A percentile compares a stretch with the other conserved stretches of the same genome.
Conservation (phyloP, 2,113 vertebrate genomes). For the Eurypyga helias region DNA sequence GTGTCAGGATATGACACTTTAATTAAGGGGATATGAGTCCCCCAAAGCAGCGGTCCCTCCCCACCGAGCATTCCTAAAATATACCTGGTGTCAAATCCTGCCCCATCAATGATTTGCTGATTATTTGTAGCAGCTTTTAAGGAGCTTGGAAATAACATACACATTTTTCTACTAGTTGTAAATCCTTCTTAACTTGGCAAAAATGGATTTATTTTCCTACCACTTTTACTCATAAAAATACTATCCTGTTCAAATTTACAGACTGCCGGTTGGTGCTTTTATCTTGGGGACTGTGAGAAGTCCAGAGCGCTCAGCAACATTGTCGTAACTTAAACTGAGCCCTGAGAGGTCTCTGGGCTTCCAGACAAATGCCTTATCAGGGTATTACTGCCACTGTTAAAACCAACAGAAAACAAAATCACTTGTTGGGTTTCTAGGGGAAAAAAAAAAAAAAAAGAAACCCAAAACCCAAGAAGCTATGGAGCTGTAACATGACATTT, state of each 20-base stretch:
- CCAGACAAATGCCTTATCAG: not conserved
- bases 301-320: not conserved
- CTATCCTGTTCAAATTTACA: not conserved
- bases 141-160: not conserved
- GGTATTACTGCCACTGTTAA: not conserved
- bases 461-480: no score
- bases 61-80: not conserved
- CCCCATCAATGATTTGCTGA: rapidly evolving
- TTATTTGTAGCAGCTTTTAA: not conserved
- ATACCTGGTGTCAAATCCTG: not conserved
- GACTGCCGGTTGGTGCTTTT: not conserved
- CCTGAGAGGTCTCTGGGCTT: not conserved
- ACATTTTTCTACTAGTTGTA: not conserved
- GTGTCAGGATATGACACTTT: not conserved
- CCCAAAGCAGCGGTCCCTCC: not conserved
- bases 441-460: not conserved
- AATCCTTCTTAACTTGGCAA: not conserved
- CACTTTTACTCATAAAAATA: not conserved
- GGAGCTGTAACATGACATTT: not conserved
- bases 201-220: not conserved
- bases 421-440: not conserved
- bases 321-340: not conserved
- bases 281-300: not conserved
- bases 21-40: not conserved
- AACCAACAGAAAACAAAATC: not conserved